Conservation (phyloP, 2,113 vertebrate genomes). For the Anthoscopus minutus region DNA sequence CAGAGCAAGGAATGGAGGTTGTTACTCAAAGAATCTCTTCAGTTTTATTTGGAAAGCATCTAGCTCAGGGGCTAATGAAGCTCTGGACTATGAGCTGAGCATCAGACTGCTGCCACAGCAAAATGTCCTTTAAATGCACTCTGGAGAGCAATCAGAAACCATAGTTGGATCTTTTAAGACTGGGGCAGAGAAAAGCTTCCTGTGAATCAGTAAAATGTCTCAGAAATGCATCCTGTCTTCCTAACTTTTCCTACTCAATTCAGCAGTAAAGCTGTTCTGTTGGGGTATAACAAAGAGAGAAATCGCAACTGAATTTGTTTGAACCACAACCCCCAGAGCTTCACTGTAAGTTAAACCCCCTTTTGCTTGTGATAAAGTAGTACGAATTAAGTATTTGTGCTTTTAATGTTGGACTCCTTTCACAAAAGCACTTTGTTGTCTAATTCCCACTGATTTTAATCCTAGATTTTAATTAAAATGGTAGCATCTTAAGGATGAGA, state of each 20-base stretch:
- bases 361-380: not conserved
- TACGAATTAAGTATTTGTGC: not conserved
- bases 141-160: not conserved
- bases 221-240: not conserved
- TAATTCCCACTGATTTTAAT: slow-evolving; percentile 7
- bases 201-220: not conserved
- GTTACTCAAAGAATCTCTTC: not conserved
- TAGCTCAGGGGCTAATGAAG: not conserved
- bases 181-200: not conserved
- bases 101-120: slow-evolving; percentile 24
- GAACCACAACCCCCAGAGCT: not conserved
- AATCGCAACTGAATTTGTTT: not conserved
- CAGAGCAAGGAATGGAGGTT: not conserved
- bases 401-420: not conserved
- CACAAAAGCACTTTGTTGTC: not conserved
- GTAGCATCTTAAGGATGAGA: not conserved
- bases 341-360: not conserved
- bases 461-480: not conserved
- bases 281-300: not conserved
- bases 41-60: slow-evolving; percentile 1
- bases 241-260: not conserved
- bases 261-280: not conserved
- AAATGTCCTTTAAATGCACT: slow-evolving; percentile 13
- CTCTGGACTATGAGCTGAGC: not conserved
- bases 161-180: not conserved